phyloP scores from a whole-genome alignment of 2,797 vertebrate genomes.

The Nyctibius grandis region DNA sequence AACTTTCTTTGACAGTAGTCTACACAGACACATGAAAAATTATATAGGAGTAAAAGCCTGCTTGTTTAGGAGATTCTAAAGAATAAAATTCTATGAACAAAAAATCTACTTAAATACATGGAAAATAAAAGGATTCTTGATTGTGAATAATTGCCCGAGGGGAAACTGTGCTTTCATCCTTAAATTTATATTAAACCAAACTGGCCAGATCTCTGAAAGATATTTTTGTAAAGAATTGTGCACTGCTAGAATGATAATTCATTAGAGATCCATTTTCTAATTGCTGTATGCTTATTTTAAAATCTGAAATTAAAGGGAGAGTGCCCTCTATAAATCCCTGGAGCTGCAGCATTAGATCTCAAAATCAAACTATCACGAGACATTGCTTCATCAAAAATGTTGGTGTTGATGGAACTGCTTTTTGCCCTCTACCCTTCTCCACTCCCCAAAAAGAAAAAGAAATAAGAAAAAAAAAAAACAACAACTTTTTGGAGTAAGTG shows the following conservation, averaged over 20 bases:
- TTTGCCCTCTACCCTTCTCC: not conserved
- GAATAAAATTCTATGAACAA: not conserved
- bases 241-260: not conserved
- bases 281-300: not conserved
- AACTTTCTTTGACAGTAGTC: not conserved
- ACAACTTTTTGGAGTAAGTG: not conserved
- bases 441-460: not conserved
- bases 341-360: not conserved
- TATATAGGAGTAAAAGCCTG: not conserved
- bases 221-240: not conserved
- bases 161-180: not conserved
- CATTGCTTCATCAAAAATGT: not conserved
- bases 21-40: not conserved
- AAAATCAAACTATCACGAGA: not conserved
- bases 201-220: not conserved
- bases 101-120: not conserved
- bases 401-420: not conserved
- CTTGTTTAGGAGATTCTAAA: not conserved
- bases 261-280: not conserved
- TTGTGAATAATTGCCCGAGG: not conserved
- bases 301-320: not conserved
- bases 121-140: not conserved
- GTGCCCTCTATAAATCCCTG: not conserved
- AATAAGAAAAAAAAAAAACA: too few species aligned
- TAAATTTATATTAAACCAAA: not conserved